These are phyloP conservation scores for Microtus oregoni DNA, from an alignment of 2,113 vertebrate genomes.

Conservation along the genomic window DNA sequence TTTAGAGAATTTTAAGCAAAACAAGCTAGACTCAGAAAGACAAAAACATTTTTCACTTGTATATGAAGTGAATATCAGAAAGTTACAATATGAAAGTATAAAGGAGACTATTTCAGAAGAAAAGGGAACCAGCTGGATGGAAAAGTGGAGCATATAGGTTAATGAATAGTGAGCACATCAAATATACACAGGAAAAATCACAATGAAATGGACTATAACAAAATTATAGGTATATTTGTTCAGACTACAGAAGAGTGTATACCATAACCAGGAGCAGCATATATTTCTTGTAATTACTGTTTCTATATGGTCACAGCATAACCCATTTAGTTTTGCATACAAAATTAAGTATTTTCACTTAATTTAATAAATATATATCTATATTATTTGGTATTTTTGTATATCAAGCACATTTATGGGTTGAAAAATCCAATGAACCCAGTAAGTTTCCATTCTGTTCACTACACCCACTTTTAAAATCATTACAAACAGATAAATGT, in stretches of 20 bases:
- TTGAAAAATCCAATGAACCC: not conserved
- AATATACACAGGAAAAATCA: not conserved
- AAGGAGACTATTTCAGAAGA: not conserved
- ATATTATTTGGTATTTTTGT: not conserved
- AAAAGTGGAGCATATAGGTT: not conserved
- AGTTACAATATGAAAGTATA: not conserved
- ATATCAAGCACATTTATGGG: not conserved
- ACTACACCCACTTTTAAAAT: constrained; percentile 9
- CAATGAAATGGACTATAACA: not conserved
- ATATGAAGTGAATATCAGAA: not conserved
- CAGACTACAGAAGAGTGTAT: not conserved
- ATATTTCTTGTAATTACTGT: not conserved
- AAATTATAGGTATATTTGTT: not conserved
- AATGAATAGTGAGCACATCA: not conserved
- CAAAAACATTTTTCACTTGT: not conserved
- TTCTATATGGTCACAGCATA: not conserved
- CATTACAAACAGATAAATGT: not conserved
- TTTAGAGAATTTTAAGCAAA: not conserved
- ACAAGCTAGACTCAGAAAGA: not conserved
- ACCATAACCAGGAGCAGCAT: not conserved
- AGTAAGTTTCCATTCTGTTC: not conserved
- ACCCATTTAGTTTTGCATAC: not conserved
- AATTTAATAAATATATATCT: not conserved
- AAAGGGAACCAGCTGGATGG: not conserved
- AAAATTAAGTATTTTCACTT: constrained; percentile 4